Conservation (phyloP, 2,113 vertebrate genomes). For the Synchiropus splendidus region DNA sequence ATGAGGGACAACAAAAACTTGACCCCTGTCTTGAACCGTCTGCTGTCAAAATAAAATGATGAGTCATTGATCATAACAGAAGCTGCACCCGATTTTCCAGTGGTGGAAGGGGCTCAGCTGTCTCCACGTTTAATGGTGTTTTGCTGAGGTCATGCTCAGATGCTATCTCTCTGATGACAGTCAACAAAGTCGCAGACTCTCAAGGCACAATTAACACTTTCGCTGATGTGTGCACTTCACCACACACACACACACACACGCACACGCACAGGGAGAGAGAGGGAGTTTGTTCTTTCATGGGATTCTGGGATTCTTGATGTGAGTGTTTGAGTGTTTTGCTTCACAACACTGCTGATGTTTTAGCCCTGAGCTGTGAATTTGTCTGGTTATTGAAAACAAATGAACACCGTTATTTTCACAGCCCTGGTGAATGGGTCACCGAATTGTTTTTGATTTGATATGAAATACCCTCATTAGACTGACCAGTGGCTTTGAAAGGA, state of each 20-base stretch:
- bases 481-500: no score
- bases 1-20: no score
- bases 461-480: no score
- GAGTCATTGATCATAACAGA: no score
- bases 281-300: constrained; percentile 27
- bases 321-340: constrained; percentile 48
- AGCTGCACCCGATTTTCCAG: background rate
- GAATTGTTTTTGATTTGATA: background rate
- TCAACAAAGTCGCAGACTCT: constrained; percentile 59
- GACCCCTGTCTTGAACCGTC: no score
- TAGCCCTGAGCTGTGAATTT: constrained; percentile 19
- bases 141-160: constrained; percentile 61
- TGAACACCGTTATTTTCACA: constrained; percentile 6
- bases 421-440: background rate
- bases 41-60: no score
- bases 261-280: constrained; percentile 7
- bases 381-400: constrained; percentile 3
- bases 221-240: constrained; percentile 2
- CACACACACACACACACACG: constrained; percentile 10
- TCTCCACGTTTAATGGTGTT: constrained; percentile 14
- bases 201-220: constrained; percentile 30
- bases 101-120: background rate
- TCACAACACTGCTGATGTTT: constrained; percentile 46
- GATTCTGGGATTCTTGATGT: constrained; percentile 46
- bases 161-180: constrained; percentile 73